Base-by-base conservation (phyloP, 1,140 invertebrate genomes). In the Vollenhovia emeryi region DNA sequence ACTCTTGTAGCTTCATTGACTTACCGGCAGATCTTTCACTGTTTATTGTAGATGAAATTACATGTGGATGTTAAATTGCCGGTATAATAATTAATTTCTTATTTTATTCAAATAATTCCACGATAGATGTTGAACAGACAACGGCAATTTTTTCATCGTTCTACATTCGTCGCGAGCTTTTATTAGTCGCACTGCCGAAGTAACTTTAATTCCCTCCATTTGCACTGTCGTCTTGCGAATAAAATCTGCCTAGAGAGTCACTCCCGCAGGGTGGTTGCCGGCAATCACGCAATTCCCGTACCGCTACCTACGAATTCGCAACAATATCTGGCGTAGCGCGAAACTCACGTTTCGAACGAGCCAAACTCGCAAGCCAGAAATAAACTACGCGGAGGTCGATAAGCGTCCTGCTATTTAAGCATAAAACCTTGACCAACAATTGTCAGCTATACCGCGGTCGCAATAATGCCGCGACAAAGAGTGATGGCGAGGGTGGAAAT, bases 351-450 rank as follows among this genome's bases (percentile, higher is more conserved):
- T 15, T 73, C 11, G 6, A 73, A 73, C 6, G 69, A 45, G 62
- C 62, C 62, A 66, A 66, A 66, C 62, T 52, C 9, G n/a, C 69
- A 73, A 55, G 48, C n/a, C 30, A 73, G 13, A 73, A 73, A 73
- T 73, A 73, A 24, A 55, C 30, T 5, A 15, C 36, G 33, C 36
- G 62, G 62, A 24, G 21, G 21, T 66, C 62, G 62, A 66, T 66
- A 66, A 45, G 21, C 11, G 30, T 36, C 11, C n/a, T 64, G 5
- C 21, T 66, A 24, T 36, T 64, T 66, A 66, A 43, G 6, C 62
- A 18, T 40, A 24, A 66, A 66, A 27, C 48, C 24, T 55, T 55
- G 50, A 36, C 33, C 6, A 6, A 33, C 6, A 33, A 33, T n/a
- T n/a, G 6, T 4, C 30, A 11, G n/a, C 3, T 55, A 36, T 36